phyloP scores from a whole-genome alignment of 2,113 vertebrate genomes.

The Madoqua kirkii region DNA sequence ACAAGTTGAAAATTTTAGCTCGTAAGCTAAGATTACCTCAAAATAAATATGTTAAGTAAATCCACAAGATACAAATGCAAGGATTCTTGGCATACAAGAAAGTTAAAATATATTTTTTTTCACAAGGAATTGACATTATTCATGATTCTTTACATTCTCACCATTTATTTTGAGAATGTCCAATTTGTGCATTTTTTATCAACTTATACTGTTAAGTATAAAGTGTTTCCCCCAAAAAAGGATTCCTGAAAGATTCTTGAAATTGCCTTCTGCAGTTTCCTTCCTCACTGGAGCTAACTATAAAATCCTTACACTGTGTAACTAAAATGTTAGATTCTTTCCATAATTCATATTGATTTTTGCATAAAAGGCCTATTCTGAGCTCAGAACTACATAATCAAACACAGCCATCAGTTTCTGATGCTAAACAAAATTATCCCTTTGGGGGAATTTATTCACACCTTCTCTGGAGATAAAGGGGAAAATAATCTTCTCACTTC shows the following conservation, averaged over 20 bases:
- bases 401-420: conserved; percentile 68
- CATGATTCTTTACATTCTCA: conserved; percentile 58
- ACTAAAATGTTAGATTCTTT: conserved; percentile 70
- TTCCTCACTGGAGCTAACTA: conserved; percentile 58
- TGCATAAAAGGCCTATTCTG: conserved; percentile 75
- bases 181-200: conserved; percentile 58
- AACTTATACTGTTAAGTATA: neutral
- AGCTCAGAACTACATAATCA: conserved; percentile 70
- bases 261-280: conserved; percentile 61
- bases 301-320: conserved; percentile 66
- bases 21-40: conserved; percentile 78
- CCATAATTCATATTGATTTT: conserved; percentile 79
- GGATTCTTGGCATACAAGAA: neutral
- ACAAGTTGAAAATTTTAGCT: conserved; percentile 77
- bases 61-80: conserved; percentile 49
- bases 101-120: conserved; percentile 50
- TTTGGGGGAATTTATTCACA: conserved; percentile 67
- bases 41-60: conserved; percentile 74
- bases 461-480: conserved; percentile 59
- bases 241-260: conserved; percentile 56
- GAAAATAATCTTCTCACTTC: conserved; percentile 62
- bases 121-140: conserved; percentile 45
- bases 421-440: conserved; percentile 73
- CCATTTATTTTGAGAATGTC: conserved; percentile 63
- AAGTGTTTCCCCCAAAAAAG: conserved; percentile 54